These are phyloP conservation scores for Frankliniella intonsa DNA, from an alignment of 2,888 invertebrate genomes.

Conservation along the genomic window DNA sequence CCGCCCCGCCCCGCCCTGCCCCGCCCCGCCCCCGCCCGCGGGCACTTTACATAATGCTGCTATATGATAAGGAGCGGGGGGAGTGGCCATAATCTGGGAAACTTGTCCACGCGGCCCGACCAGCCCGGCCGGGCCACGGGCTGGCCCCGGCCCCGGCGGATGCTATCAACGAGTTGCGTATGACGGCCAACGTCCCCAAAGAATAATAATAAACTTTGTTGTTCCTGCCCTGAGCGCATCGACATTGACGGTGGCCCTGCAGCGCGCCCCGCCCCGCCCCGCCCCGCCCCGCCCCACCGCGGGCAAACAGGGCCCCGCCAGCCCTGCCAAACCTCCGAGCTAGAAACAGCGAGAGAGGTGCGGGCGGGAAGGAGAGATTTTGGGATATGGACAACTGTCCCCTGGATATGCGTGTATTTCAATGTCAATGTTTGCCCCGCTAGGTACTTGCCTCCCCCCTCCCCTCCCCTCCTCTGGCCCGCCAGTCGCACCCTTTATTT, in stretches of 20 bases:
- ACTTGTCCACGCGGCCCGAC: conserved; percentile 14
- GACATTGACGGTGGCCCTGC: background rate
- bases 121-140: no score
- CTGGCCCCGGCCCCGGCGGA: no score
- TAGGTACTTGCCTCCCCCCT: no score
- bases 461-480: no score
- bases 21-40: background rate
- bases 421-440: no score
- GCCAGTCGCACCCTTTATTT: no score
- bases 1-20: background rate
- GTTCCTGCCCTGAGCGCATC: background rate
- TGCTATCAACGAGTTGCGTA: conserved; percentile 2
- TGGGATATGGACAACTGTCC: no score
- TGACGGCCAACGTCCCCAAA: background rate
- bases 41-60: conserved; percentile 19
- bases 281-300: no score
- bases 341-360: no score
- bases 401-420: no score
- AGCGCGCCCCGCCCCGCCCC: background rate
- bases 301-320: background rate
- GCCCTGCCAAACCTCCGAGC: no score
- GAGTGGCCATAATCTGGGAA: conserved; percentile 16
- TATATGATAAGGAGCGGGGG: conserved; percentile 17
- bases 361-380: no score
- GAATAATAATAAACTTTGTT: conserved; percentile 24